Conservation (phyloP, 1,140 invertebrate genomes). For the Oscheius sp. region DNA sequence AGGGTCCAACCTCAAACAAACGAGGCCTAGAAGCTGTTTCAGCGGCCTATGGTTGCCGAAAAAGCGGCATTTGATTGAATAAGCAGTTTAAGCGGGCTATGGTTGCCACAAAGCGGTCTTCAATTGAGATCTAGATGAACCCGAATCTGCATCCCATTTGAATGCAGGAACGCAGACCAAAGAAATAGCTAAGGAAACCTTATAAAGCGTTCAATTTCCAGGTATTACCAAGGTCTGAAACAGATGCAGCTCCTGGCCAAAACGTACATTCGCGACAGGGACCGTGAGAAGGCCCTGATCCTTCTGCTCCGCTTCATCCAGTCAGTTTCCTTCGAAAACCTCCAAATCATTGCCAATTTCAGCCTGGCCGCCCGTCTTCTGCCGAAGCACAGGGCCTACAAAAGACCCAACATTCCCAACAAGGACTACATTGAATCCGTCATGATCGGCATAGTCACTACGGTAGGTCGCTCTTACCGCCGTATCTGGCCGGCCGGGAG, state of each 20-base stretch:
- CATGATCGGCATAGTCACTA: too few relatives aligned
- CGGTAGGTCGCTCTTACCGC: too few relatives aligned
- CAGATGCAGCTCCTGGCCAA: constrained; percentile 5
- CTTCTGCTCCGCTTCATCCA: background rate
- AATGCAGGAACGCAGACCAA: background rate
- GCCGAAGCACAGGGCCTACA: background rate
- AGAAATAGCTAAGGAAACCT: background rate
- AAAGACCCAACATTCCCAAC: background rate
- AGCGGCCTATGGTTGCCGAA: background rate
- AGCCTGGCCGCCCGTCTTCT: background rate
- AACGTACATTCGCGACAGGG: background rate
- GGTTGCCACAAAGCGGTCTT: too few relatives aligned
- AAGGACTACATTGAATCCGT: background rate
- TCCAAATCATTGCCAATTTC: background rate
- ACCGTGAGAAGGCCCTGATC: constrained; percentile 12
- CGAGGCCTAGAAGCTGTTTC: too few relatives aligned
- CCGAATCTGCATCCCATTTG: too few relatives aligned
- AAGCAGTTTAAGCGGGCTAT: too few relatives aligned
- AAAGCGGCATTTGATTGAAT: background rate
- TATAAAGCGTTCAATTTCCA: background rate
- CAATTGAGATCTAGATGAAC: too few relatives aligned
- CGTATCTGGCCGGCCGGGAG: too few relatives aligned
- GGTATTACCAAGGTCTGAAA: constrained; percentile 10
- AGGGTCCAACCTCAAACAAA: background rate
- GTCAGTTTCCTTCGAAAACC: background rate